phyloP scores from a whole-genome alignment of 2,888 invertebrate species.

The Metopia argyrocephala region DNA sequence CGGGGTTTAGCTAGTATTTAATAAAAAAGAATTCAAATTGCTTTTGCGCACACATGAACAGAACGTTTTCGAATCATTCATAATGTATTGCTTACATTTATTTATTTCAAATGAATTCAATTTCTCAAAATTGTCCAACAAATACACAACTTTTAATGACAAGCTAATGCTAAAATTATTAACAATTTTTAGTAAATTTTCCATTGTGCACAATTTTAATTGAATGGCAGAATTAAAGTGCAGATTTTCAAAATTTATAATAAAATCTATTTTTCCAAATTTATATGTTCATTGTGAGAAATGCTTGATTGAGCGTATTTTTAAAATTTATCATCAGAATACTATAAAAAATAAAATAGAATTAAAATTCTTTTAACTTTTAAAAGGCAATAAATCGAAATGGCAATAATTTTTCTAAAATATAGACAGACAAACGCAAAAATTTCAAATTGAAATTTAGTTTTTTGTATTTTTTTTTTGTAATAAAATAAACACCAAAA shows the following conservation, averaged over 20 bases:
- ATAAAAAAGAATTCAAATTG: too few relatives aligned
- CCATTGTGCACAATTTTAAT: too few relatives aligned
- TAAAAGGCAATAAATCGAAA: constrained; percentile 45
- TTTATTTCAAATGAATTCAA: too few relatives aligned
- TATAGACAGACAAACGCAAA: not conserved
- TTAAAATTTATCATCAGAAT: constrained; percentile 46
- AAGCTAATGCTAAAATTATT: too few relatives aligned
- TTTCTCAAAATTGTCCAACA: too few relatives aligned
- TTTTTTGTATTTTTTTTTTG: constrained; percentile 2
- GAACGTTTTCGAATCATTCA: too few relatives aligned
- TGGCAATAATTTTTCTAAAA: not conserved
- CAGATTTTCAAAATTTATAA: not conserved
- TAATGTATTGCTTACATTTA: too few relatives aligned
- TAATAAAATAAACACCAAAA: constrained; percentile 32
- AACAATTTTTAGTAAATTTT: too few relatives aligned
- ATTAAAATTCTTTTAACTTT: constrained; percentile 25
- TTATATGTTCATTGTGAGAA: not conserved
- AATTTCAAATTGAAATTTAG: not conserved
- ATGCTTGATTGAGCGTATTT: constrained; percentile 51
- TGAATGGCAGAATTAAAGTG: not conserved
- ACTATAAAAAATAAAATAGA: too few relatives aligned
- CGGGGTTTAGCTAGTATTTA: too few relatives aligned
- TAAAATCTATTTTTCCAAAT: not conserved
- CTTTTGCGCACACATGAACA: too few relatives aligned
- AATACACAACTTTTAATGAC: too few relatives aligned